Evolutionary conservation across 2,113 vertebrate genomes (phyloP).

Genomic region (Arvicanthis niloticus): DNA sequence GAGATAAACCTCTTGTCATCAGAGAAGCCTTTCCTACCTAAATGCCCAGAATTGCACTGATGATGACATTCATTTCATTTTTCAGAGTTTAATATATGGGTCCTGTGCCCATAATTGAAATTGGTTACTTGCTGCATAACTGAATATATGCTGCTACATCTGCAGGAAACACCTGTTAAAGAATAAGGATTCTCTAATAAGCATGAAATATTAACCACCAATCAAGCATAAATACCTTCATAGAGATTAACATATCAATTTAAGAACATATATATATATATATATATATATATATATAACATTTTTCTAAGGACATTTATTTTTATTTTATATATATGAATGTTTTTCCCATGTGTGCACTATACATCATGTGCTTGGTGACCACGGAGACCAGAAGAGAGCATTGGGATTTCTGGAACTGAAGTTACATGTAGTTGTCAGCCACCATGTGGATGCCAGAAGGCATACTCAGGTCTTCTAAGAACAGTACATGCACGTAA

Average conservation of each 20-base stretch:
- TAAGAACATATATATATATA: background rate
- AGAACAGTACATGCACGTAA: background rate
- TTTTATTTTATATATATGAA: background rate
- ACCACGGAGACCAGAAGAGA: background rate
- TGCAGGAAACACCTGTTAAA: conserved; percentile 23
- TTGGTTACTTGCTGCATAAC: conserved; percentile 19
- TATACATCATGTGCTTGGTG: background rate
- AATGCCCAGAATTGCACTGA: background rate
- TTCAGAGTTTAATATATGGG: background rate
- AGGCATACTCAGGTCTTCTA: background rate
- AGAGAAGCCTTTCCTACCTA: background rate
- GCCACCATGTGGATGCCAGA: background rate
- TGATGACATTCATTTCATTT: background rate
- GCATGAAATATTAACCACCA: background rate
- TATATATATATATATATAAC: background rate
- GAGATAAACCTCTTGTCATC: background rate
- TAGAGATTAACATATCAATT: conserved; percentile 23
- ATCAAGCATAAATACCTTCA: conserved; percentile 26
- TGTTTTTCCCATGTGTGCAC: background rate
- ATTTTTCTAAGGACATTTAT: background rate
- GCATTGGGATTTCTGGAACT: background rate
- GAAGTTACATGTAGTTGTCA: background rate
- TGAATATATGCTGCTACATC: background rate
- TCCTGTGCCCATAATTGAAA: conserved; percentile 9
- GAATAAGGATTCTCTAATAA: conserved; percentile 41